phyloP scores from a whole-genome alignment of 2,797 vertebrate genomes.

The Limnodromus scolopaceus region DNA sequence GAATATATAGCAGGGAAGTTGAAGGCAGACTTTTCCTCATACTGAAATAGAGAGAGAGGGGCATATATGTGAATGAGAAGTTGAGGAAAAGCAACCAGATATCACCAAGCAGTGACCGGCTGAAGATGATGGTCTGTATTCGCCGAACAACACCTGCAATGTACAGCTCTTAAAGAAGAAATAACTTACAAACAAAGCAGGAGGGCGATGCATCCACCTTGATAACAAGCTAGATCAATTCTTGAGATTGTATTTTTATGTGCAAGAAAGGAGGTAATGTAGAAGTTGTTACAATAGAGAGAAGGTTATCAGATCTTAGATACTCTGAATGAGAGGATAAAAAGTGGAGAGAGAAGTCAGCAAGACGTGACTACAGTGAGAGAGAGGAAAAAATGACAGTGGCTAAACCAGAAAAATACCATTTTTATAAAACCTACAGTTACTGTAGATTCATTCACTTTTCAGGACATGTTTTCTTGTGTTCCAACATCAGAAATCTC shows the following conservation, averaged over 20 bases:
- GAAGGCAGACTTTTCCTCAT: background rate
- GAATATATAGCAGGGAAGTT: background rate
- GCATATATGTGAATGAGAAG: rapidly evolving
- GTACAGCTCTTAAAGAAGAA: background rate
- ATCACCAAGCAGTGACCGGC: background rate
- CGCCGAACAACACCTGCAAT: background rate
- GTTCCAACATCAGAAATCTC: background rate
- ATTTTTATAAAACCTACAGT: background rate
- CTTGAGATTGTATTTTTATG: background rate
- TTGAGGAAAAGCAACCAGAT: background rate
- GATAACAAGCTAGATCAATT: background rate
- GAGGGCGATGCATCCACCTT: background rate
- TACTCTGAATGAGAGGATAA: background rate
- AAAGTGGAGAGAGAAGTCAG: background rate
- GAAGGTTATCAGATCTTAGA: background rate
- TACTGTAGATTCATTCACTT: background rate
- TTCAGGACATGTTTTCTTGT: background rate
- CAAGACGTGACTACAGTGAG: background rate
- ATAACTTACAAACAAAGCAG: background rate
- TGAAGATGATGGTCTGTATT: background rate
- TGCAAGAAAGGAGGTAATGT: background rate
- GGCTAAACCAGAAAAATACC: background rate
- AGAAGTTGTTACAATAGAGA: background rate
- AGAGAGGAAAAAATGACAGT: background rate
- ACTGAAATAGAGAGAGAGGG: background rate